Evolutionary conservation across 92 coral and sea anemone genomes (phyloP).

Genomic region (Diadumene lineata): DNA sequence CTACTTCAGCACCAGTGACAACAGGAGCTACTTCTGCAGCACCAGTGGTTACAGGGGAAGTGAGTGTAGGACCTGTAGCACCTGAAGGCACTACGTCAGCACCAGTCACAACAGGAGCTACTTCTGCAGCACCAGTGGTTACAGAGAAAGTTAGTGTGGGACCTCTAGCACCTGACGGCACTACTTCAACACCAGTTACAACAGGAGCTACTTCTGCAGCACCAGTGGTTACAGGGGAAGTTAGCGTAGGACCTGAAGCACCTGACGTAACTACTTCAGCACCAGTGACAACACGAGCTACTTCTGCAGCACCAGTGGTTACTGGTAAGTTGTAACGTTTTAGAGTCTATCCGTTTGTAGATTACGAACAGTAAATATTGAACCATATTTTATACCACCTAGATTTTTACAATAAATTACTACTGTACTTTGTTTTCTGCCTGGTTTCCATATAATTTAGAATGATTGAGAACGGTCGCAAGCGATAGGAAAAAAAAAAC

Average conservation of each 20-base stretch:
- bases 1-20: neutral
- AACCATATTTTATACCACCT: too few species aligned
- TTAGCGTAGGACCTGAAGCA: neutral
- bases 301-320: neutral
- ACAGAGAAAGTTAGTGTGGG: neutral
- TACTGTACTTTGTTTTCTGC: too few species aligned
- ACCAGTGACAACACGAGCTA: neutral
- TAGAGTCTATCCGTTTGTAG: too few species aligned
- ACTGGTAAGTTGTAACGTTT: too few species aligned
- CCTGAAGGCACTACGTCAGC: neutral
- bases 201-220: too few species aligned
- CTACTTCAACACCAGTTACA: neutral
- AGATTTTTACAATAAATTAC: too few species aligned
- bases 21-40: neutral
- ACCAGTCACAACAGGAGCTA: neutral
- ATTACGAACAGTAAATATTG: too few species aligned
- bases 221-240: neutral
- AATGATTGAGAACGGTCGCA: too few species aligned
- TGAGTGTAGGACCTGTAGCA: too few species aligned
- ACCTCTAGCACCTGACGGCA: neutral
- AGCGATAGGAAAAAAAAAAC: too few species aligned
- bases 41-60: too few species aligned
- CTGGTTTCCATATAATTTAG: too few species aligned
- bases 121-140: neutral
- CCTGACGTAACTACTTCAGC: conserved; percentile 8